Evolutionary conservation across 2,113 vertebrate species (phyloP), one percentile per base, ranked within the genome.

Genomic region (Protobothrops mucrosquamatus): DNA sequence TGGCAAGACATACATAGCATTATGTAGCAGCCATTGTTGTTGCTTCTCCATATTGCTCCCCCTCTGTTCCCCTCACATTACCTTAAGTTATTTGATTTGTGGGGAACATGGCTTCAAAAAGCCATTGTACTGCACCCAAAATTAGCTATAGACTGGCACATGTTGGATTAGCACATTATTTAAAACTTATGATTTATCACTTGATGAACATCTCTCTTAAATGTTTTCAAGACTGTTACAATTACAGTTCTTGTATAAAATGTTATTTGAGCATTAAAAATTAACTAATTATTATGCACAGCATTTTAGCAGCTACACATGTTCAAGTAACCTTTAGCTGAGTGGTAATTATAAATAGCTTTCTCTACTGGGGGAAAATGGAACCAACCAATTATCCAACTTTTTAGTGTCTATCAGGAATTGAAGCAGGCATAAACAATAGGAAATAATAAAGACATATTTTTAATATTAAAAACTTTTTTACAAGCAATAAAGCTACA

Each of bases 331-430:
- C 97, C 97, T 97, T 96, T 97, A 96, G 90, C 96, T 96, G 95
- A 93, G 93, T 0, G 91, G 97, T 98, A 97, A 98, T 98, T 98
- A 97, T 96, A 97, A 97, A 96, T 97, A 96, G 96, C 96, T 97
- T 96, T 94, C 92, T 97, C 95, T 95, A 64, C 91, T 23, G 89
- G 94, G 95, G 91, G 96, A 92, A 96, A 97, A 96, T 95, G 96
- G 96, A 95, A 96, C 94, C 91, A 95, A 51, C 48, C 48, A 96
- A 97, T 97, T 97, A 97, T 93, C 94, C 96, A 88, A 39, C 89
- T 95, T 97, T 96, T 96, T 96, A 96, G 95, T 95, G 94, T 94
- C 92, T 96, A 96, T 97, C 97, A 97, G 97, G 97, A 97, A 98
- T 97, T 95, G 96, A 97, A 97, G 95, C 10, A 93, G 54, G 94